Conservation (phyloP, 2,888 invertebrate genomes). For the Eristalis intricaria region DNA sequence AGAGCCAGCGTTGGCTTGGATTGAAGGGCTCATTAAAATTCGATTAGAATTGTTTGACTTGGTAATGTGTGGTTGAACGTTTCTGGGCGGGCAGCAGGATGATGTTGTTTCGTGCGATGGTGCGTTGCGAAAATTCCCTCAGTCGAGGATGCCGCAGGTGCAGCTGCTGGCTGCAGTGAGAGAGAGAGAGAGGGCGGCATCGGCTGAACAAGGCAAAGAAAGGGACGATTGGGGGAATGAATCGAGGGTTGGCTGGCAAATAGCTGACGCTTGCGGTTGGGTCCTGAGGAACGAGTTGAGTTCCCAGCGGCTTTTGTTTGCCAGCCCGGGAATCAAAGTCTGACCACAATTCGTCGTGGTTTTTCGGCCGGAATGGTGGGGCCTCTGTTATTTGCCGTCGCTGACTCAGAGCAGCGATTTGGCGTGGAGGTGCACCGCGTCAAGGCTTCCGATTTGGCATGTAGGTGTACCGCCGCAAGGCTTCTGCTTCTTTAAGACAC, state of each 20-base stretch:
- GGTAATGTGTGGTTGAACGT: conserved; percentile 38
- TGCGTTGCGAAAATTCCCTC: not conserved
- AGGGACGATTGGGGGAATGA: not conserved
- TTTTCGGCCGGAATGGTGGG: too few relatives aligned
- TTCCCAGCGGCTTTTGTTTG: not conserved
- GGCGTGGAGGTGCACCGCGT: too few relatives aligned
- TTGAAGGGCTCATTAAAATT: conserved; percentile 55
- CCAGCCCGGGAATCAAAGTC: too few relatives aligned
- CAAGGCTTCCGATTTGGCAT: too few relatives aligned
- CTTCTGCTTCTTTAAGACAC: too few relatives aligned
- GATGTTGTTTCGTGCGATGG: not conserved
- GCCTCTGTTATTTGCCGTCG: too few relatives aligned
- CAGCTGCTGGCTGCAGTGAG: not conserved
- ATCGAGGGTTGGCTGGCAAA: not conserved
- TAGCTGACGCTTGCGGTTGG: not conserved
- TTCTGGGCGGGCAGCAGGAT: not conserved
- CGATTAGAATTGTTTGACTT: conserved; percentile 64
- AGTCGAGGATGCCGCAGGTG: not conserved
- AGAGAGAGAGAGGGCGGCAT: not conserved
- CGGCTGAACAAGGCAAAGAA: not conserved
- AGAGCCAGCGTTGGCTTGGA: not conserved
- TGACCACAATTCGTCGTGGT: too few relatives aligned
- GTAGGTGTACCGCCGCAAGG: too few relatives aligned
- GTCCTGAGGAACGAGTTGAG: not conserved
- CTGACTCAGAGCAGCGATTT: too few relatives aligned